Conservation (phyloP, 1,140 invertebrate genomes). For the Aphis craccivora region DNA sequence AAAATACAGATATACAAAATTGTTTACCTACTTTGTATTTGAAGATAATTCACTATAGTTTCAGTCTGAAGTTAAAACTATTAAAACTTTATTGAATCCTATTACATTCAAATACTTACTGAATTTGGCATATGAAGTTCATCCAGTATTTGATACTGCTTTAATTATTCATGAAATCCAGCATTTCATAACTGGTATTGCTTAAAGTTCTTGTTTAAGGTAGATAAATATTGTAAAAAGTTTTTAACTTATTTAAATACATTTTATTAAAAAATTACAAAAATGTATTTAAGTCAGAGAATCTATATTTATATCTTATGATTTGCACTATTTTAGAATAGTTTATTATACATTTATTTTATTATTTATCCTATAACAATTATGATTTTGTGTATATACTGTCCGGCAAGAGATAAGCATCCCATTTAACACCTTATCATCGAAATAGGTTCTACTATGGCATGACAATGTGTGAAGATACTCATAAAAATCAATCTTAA, state of each 20-base stretch:
- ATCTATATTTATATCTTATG: too few relatives aligned
- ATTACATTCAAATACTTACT: neutral
- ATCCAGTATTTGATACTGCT: neutral
- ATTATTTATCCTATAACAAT: too few relatives aligned
- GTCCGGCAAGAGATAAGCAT: neutral
- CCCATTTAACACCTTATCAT: too few relatives aligned
- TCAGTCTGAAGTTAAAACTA: neutral
- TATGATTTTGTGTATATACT: neutral
- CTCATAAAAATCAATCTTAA: too few relatives aligned
- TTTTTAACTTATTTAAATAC: neutral
- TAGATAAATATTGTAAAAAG: neutral
- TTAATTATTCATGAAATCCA: neutral
- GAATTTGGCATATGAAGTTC: neutral
- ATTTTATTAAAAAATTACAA: too few relatives aligned
- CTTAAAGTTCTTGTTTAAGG: neutral
- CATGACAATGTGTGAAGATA: too few relatives aligned
- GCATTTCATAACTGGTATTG: neutral
- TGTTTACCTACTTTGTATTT: neutral
- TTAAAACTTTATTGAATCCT: neutral
- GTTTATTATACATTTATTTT: too few relatives aligned
- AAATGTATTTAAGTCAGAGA: too few relatives aligned
- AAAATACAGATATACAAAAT: too few relatives aligned
- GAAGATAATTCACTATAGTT: neutral
- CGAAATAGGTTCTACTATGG: too few relatives aligned
- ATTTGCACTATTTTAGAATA: too few relatives aligned